phyloP scores from a whole-genome alignment of 1,140 invertebrate genomes.

The Ctenoplectra terminalis region DNA sequence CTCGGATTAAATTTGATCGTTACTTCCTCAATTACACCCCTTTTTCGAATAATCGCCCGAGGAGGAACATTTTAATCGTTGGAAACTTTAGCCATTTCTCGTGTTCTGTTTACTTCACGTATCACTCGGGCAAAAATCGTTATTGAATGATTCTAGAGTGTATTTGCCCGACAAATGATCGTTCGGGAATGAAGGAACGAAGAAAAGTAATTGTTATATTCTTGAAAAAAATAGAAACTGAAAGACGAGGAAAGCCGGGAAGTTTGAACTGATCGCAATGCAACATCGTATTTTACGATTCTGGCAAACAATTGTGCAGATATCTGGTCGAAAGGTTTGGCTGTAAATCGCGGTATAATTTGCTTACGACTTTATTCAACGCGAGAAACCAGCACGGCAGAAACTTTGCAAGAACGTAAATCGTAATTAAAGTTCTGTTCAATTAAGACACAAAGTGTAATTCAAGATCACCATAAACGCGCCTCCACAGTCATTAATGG shows the following conservation, averaged over 20 bases:
- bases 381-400: not conserved
- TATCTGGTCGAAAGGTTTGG: not conserved
- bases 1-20: conserved; percentile 41
- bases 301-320: not conserved
- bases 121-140: not conserved
- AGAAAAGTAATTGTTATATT: too few species aligned
- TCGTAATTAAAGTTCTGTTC: conserved; percentile 51
- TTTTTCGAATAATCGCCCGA: not conserved
- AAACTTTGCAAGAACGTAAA: conserved; percentile 41
- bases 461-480: conserved; percentile 52
- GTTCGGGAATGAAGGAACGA: too few species aligned
- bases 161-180: not conserved
- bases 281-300: too few species aligned
- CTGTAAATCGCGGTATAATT: conserved; percentile 27
- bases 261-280: too few species aligned
- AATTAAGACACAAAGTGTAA: conserved; percentile 45
- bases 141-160: not conserved
- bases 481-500: conserved; percentile 25
- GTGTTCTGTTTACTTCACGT: not conserved
- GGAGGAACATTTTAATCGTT: not conserved
- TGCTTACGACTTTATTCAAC: conserved; percentile 47
- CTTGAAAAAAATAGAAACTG: too few species aligned
- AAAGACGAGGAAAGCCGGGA: too few species aligned
- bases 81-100: not conserved
- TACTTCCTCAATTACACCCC: conserved; percentile 7